Evolutionary conservation across 2,888 invertebrate species (phyloP).

Genomic region (Baronia brevicornis): DNA sequence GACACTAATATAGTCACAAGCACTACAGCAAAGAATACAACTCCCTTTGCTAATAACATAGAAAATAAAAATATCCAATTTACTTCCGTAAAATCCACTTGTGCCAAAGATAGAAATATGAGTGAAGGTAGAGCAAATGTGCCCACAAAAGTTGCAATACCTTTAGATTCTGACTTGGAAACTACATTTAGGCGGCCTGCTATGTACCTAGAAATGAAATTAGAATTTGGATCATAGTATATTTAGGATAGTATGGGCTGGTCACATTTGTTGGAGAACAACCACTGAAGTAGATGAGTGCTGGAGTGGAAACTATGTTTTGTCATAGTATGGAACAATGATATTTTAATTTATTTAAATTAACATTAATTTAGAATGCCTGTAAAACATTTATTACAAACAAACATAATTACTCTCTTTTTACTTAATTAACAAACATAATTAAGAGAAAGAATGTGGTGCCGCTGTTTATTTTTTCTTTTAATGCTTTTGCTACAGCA

Average conservation of each 20-base stretch:
- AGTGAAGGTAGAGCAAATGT: slow-evolving; percentile 94
- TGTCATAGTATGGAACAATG: no score
- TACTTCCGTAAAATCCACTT: slow-evolving; percentile 86
- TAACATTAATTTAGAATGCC: not conserved
- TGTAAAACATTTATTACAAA: slow-evolving; percentile 10
- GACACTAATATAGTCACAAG: slow-evolving; percentile 85
- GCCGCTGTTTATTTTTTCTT: no score
- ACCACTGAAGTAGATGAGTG: no score
- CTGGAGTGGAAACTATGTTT: no score
- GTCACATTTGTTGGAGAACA: no score
- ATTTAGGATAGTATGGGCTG: no score
- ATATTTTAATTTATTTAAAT: no score
- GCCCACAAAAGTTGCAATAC: slow-evolving; percentile 93
- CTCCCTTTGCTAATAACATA: slow-evolving; percentile 88
- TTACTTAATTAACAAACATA: slow-evolving; percentile 11
- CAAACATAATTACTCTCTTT: not conserved
- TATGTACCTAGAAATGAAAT: slow-evolving; percentile 78
- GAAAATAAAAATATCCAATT: slow-evolving; percentile 95
- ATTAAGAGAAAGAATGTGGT: no score
- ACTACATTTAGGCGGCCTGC: slow-evolving; percentile 90
- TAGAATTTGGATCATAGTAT: no score
- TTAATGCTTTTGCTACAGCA: no score
- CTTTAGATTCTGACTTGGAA: slow-evolving; percentile 88
- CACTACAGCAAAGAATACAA: slow-evolving; percentile 88
- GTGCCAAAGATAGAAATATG: slow-evolving; percentile 92